Evolutionary conservation across 2,113 vertebrate genomes (phyloP).

Genomic region (Nyctereutes procyonoides): DNA sequence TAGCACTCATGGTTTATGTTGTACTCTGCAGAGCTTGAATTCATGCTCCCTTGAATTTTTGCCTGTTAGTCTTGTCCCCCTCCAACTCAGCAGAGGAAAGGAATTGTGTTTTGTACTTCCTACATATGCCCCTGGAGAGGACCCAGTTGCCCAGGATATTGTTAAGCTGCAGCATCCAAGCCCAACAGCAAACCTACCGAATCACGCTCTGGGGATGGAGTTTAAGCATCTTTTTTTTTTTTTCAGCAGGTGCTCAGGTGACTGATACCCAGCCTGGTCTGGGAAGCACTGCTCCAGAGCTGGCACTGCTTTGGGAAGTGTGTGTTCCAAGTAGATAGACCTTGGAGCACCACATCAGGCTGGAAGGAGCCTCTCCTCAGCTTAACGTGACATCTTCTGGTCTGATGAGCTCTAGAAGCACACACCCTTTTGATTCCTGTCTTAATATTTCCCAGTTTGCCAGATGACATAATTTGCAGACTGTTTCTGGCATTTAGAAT

Average conservation of each 20-base stretch:
- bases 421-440: neutral
- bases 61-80: neutral
- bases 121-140: too few relatives aligned
- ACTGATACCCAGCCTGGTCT: neutral
- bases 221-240: neutral
- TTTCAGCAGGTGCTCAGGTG: neutral
- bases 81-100: neutral
- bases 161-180: neutral
- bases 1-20: too few relatives aligned
- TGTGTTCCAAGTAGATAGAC: neutral
- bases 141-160: neutral
- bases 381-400: neutral
- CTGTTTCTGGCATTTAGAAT: neutral
- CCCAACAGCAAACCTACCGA: neutral
- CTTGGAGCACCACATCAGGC: neutral
- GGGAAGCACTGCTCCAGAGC: too few relatives aligned
- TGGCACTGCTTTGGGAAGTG: neutral
- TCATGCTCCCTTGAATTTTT: neutral
- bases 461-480: neutral
- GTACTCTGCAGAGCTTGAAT: neutral
- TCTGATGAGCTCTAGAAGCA: neutral
- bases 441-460: neutral
- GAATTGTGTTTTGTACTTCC: neutral
- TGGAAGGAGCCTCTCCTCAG: neutral
- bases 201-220: neutral